A percentile compares a stretch with the other conserved stretches of the same genome.
These are phyloP conservation scores for Zaprionus taronus DNA, from an alignment of 1,140 invertebrate genomes.

Conservation along the genomic window DNA sequence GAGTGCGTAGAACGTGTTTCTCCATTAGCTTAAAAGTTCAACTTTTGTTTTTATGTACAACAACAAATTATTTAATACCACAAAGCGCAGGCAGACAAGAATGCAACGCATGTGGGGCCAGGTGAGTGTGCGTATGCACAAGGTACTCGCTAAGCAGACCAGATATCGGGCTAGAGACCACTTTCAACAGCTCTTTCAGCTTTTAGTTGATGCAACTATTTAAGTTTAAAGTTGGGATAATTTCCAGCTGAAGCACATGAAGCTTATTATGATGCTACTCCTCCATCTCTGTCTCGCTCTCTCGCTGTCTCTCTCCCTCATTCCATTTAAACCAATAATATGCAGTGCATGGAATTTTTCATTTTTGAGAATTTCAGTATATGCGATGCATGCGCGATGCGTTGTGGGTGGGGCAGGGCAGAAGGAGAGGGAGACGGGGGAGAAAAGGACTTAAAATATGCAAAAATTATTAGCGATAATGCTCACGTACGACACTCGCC, in stretches of 20 bases:
- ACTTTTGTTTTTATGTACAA: background rate
- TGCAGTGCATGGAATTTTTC: conserved; percentile 52
- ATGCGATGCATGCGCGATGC: conserved; percentile 31
- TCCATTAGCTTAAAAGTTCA: conserved; percentile 4
- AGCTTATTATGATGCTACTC: background rate
- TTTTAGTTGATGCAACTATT: background rate
- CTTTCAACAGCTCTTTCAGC: background rate
- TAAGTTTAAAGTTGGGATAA: conserved; percentile 17
- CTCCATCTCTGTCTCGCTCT: background rate
- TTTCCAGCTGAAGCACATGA: conserved; percentile 1
- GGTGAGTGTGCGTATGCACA: background rate
- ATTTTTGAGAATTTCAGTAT: conserved; percentile 57
- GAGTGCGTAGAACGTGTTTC: background rate
- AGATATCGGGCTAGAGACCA: background rate
- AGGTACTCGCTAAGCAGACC: background rate
- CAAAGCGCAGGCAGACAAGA: background rate
- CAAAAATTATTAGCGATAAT: conserved; percentile 84
- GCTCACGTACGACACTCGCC: conserved; percentile 78
- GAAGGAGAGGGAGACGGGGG: background rate
- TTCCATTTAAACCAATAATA: conserved; percentile 50
- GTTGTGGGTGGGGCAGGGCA: conserved; percentile 24
- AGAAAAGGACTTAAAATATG: conserved; percentile 59
- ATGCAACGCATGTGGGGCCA: background rate
- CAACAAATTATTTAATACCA: background rate
- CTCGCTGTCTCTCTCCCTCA: background rate